Base-by-base conservation (phyloP, 2,888 invertebrate genomes). In the Ochropacha duplaris region DNA sequence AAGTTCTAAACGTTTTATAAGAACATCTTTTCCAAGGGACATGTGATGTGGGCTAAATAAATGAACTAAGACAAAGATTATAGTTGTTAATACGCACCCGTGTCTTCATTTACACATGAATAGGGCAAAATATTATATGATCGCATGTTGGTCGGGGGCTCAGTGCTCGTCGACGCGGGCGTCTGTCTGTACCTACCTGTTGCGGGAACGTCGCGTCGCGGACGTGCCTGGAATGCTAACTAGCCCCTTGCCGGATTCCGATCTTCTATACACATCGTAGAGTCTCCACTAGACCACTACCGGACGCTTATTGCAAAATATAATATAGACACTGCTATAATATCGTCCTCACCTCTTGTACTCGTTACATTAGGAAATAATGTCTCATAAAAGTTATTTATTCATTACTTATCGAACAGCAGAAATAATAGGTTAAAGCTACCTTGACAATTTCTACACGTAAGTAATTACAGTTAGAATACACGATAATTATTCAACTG, bases 141-240 rank as follows among this genome's bases (percentile, higher is more conserved):
- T 31, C 22, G 31, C 39, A 26, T 11, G 39, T 44, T 19, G 16
- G 44, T 19, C 44, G 44, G 44, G 9, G n/a, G n/a, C n/a, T n/a
- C n/a, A n/a, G n/a, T n/a, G 16, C n/a, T 44, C 44, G 8, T 24
- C 22, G 60, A 49, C 28, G 55, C 28, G 26, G 44, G 51, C 39
- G 44, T 44, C 44, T 49, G 44, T 44, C 44, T 52, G 57, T 79
- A 83, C 82, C 83, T 83, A 83, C 82, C 83, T 83, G 85, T 82
- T 82, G 84, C 78, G 68, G 70, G 60, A 65, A 64, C 70, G 66
- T 57, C 68, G 64, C 55, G 59, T 61, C 51, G 55, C 62, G 69
- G 68, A 74, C 87, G 85, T 84, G 87, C 57, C 61, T 57, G 69
- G 86, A 83, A 84, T 89, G 73, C 72, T 76, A 83, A 87, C 76